Conservation (phyloP, 2,888 invertebrate genomes). For the Alentia gelatinosa region DNA sequence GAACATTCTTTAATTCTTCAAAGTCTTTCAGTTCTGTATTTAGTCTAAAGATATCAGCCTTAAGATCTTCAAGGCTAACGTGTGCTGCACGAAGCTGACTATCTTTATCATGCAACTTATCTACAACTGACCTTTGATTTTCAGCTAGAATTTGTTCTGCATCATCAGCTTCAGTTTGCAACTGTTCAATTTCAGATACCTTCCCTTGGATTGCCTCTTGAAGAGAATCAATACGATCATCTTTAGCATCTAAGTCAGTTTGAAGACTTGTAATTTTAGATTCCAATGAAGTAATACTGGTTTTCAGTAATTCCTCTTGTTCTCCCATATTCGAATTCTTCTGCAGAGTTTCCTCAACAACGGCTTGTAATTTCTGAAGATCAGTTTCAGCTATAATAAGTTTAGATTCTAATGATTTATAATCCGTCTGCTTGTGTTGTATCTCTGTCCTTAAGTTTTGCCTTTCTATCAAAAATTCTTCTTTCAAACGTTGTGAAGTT, state of each 20-base stretch:
- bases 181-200: background rate
- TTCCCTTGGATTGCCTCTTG: background rate
- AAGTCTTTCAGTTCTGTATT: background rate
- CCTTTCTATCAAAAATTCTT: constrained; percentile 9
- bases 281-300: background rate
- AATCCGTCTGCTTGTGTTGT: background rate
- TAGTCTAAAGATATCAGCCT: background rate
- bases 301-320: background rate
- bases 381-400: background rate
- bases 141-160: background rate
- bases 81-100: background rate
- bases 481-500: background rate
- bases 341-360: background rate
- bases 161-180: background rate
- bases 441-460: constrained; percentile 19
- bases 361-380: background rate
- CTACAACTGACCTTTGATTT: background rate
- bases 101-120: constrained; percentile 8
- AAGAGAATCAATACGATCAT: background rate
- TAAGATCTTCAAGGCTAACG: background rate
- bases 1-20: background rate
- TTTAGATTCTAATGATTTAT: background rate
- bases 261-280: background rate
- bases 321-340: background rate
- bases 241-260: background rate